These are phyloP conservation scores for Berghia stephanieae DNA, from an alignment of 1,140 invertebrate genomes.

Conservation along the genomic window DNA sequence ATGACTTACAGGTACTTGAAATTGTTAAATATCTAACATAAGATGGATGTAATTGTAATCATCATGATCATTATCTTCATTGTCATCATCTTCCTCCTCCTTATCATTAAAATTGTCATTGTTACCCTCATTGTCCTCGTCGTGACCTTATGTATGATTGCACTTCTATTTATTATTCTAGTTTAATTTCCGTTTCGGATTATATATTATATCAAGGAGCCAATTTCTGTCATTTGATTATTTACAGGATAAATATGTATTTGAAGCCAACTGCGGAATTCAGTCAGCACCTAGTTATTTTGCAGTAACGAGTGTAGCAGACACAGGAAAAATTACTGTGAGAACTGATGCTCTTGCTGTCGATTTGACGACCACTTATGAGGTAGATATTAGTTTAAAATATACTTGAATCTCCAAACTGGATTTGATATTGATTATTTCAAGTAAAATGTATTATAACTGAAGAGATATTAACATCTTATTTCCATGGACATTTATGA, in stretches of 20 bases:
- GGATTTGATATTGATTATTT: no score
- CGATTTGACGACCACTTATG: not conserved
- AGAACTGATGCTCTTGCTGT: not conserved
- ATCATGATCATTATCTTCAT: not conserved
- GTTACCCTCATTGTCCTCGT: not conserved
- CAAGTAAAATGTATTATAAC: no score
- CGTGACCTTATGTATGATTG: not conserved
- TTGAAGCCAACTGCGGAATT: slow-evolving; percentile 39
- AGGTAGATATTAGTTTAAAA: no score
- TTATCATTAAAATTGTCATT: not conserved
- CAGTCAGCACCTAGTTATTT: slow-evolving; percentile 50
- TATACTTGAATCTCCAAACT: no score
- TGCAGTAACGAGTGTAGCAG: not conserved
- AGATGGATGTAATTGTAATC: not conserved
- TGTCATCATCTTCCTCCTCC: not conserved
- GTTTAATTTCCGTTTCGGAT: not conserved
- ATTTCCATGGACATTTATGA: no score
- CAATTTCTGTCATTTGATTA: not conserved
- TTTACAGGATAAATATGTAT: slow-evolving; percentile 44
- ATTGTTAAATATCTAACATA: not conserved
- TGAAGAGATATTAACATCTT: no score
- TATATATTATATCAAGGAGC: not conserved
- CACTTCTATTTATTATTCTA: not conserved
- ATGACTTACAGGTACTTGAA: slow-evolving; percentile 45
- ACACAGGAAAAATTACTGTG: not conserved